Percentiles rank a stretch among this genome's conserved stretches.
Conservation (phyloP, 2,797 vertebrate species). For the Eidolon dupreanum region DNA sequence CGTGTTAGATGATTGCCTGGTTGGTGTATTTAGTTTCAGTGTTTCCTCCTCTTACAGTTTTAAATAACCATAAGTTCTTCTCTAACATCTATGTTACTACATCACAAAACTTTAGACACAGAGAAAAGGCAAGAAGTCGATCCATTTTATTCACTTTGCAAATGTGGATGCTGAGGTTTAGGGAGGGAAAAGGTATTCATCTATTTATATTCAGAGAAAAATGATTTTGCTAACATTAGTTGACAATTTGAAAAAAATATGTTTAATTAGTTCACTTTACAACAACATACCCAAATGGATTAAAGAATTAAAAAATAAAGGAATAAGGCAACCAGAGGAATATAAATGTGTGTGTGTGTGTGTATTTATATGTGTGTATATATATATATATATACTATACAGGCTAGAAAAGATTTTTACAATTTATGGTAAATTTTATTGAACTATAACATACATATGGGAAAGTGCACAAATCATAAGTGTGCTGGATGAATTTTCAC, state of each 20-base stretch:
- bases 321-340: background rate
- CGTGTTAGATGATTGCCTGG: background rate
- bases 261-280: background rate
- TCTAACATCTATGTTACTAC: background rate
- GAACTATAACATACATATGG: background rate
- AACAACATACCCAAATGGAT: background rate
- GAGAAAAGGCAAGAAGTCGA: background rate
- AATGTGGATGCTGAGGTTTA: background rate
- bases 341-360: background rate
- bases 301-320: background rate
- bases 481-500: background rate
- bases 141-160: background rate
- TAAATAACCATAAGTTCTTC: background rate
- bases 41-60: background rate
- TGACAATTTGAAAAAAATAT: background rate
- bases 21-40: background rate
- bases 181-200: background rate
- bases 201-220: background rate
- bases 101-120: background rate
- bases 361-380: background rate
- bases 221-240: background rate
- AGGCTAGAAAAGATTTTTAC: background rate
- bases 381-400: background rate
- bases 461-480: background rate
- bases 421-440: background rate